A percentile compares a stretch with the other conserved stretches of the same genome.
Evolutionary conservation across 2,888 invertebrate genomes (phyloP).

Genomic region (Hymenopus coronatus): DNA sequence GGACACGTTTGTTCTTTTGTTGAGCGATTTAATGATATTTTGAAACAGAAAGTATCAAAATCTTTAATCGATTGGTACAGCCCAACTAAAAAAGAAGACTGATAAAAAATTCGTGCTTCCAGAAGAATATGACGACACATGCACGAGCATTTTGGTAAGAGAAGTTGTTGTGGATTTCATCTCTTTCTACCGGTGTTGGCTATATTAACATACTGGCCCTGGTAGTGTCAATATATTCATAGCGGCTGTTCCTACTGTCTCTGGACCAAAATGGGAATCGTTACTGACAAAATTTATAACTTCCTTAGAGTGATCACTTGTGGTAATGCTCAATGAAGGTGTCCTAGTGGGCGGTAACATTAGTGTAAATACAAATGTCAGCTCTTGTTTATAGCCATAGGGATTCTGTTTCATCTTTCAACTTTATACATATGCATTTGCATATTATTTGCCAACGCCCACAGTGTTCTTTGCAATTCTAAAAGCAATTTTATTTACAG

Average conservation of each 20-base stretch:
- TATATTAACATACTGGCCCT: neutral
- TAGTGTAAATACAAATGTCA: neutral
- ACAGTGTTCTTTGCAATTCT: neutral
- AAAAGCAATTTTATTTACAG: neutral
- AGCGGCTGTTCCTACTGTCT: neutral
- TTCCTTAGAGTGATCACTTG: neutral
- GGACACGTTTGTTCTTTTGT: neutral
- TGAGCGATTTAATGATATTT: neutral
- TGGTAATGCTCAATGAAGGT: neutral
- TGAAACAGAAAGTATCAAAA: neutral
- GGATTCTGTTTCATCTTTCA: neutral
- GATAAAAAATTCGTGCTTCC: neutral
- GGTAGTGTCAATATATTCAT: neutral
- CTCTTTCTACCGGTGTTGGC: neutral
- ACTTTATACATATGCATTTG: neutral
- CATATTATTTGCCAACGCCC: neutral
- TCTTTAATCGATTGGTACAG: neutral
- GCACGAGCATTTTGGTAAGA: neutral
- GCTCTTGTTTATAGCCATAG: neutral
- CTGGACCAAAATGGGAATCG: neutral
- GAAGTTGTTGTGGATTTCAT: neutral
- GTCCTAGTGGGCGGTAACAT: neutral
- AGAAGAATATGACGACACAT: neutral
- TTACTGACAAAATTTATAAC: neutral
- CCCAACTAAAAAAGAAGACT: neutral